Conservation (phyloP, 2,113 vertebrate genomes). For the Lutjanus erythropterus region DNA sequence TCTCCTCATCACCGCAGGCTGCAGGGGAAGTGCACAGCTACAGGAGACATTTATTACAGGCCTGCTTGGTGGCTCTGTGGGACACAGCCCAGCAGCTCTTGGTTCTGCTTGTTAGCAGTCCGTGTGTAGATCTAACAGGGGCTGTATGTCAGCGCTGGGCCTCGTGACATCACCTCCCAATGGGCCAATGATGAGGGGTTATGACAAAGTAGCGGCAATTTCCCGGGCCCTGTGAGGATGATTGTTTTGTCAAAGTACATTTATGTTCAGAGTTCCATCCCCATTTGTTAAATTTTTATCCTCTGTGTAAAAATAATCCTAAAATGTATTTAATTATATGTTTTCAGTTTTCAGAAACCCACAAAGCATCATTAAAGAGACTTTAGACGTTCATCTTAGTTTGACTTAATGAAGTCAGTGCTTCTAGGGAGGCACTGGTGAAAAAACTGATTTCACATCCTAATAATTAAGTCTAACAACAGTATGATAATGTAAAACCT, state of each 20-base stretch:
- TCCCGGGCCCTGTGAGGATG: conserved; percentile 36
- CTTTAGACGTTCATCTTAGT: neutral
- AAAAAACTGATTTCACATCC: neutral
- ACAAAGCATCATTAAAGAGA: neutral
- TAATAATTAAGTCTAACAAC: neutral
- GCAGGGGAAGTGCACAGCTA: conserved; percentile 52
- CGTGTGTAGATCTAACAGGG: conserved; percentile 38
- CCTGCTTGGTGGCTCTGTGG: conserved; percentile 60
- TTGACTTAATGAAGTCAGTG: conserved; percentile 5
- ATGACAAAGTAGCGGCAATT: conserved; percentile 63
- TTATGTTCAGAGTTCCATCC: conserved; percentile 10
- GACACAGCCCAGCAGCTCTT: conserved; percentile 39
- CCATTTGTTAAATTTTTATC: conserved; percentile 18
- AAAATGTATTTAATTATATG: neutral
- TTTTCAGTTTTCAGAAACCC: neutral
- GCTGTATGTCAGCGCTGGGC: conserved; percentile 42
- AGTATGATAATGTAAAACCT: neutral
- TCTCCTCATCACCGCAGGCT: conserved; percentile 63
- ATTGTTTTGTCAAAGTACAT: conserved; percentile 52
- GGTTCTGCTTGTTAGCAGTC: conserved; percentile 65
- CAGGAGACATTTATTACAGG: conserved; percentile 69
- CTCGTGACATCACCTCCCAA: conserved; percentile 54
- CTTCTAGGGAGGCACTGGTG: conserved; percentile 3
- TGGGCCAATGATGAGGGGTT: conserved; percentile 37
- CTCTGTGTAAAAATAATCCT: neutral